Percentiles rank a stretch among this genome's conserved stretches.
These are phyloP conservation scores for Drosophila willistoni DNA, from an alignment of 1,140 invertebrate species.

Conservation along the genomic window DNA sequence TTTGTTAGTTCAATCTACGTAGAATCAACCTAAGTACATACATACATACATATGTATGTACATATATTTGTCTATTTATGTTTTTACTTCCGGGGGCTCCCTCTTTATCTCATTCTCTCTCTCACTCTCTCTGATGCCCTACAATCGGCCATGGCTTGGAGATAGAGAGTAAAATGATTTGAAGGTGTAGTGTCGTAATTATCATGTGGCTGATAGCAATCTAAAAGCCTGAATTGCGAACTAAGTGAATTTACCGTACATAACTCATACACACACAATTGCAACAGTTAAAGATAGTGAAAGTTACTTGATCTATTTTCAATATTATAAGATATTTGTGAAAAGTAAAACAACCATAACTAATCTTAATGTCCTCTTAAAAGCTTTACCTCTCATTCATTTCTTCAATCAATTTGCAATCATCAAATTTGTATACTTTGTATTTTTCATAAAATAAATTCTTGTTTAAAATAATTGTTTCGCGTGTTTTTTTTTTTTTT, in stretches of 20 bases:
- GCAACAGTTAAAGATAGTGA: neutral
- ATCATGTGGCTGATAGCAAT: conserved; percentile 3
- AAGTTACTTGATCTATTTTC: neutral
- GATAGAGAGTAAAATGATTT: neutral
- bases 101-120: neutral
- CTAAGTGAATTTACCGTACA: neutral
- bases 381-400: too few species aligned
- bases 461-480: conserved; percentile 2
- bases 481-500: neutral
- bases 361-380: too few species aligned
- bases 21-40: neutral
- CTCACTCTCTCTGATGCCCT: too few species aligned
- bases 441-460: neutral
- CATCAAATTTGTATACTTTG: neutral
- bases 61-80: neutral
- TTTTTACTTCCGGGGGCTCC: conserved; percentile 5
- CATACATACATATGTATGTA: too few species aligned
- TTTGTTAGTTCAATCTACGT: neutral
- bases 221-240: neutral
- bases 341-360: too few species aligned
- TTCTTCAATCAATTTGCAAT: neutral
- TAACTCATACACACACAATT: neutral
- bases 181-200: neutral
- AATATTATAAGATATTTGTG: too few species aligned
- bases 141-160: too few species aligned